A percentile compares a stretch with the other conserved stretches of the same genome.
Evolutionary conservation across 2,797 vertebrate genomes (phyloP).

Genomic region (Numenius phaeopus): DNA sequence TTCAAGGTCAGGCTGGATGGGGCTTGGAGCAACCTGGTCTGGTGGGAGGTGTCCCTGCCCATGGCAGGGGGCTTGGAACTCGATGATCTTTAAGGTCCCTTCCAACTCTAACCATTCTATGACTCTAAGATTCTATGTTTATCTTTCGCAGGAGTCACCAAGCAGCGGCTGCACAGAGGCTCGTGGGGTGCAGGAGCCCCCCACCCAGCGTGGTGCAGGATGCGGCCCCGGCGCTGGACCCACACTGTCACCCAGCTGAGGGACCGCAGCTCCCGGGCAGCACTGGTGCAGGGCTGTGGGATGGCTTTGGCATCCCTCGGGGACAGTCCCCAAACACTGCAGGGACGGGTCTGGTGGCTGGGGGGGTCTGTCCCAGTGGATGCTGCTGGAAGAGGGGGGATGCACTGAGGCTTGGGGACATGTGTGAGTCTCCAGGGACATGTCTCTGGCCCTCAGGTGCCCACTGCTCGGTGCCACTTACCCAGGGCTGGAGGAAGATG

Average conservation of each 20-base stretch:
- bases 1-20: too few relatives aligned
- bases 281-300: background rate
- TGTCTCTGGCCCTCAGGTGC: background rate
- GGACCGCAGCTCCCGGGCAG: too few relatives aligned
- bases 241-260: rapidly evolving
- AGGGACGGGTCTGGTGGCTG: background rate
- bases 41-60: too few relatives aligned
- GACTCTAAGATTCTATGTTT: background rate
- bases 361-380: background rate
- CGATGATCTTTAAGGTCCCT: too few relatives aligned
- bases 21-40: too few relatives aligned
- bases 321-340: background rate
- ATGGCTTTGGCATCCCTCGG: rapidly evolving
- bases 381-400: background rate
- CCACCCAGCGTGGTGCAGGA: background rate
- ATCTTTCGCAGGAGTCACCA: background rate
- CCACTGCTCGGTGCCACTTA: background rate
- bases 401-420: background rate
- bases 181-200: background rate
- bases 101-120: too few relatives aligned
- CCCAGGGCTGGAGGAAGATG: background rate
- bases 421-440: rapidly evolving
- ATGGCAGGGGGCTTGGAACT: too few relatives aligned
- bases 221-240: rapidly evolving
- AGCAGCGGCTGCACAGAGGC: background rate